Evolutionary conservation across 2,797 vertebrate species (phyloP), one percentile per base, ranked within the genome.

Genomic region (Pangasius krempfi): DNA sequence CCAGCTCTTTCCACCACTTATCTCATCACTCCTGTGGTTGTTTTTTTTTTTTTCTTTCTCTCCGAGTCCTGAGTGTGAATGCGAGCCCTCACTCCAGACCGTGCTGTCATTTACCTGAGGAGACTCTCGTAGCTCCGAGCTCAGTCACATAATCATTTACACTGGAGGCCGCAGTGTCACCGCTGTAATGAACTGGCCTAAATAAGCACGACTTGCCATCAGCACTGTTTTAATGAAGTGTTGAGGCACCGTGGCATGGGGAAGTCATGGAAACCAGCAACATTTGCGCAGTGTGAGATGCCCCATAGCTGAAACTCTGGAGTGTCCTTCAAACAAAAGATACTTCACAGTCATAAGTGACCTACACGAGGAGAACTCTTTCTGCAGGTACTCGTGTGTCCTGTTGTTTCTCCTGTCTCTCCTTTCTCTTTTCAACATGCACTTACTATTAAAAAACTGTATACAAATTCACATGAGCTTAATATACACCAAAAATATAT

Each of bases 1-100:
- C 40, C 47, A 37, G 75, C 64, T 72, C 66, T 89, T 94, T 93
- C 87, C 81, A 91, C 92, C 92, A 93, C 93, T 94, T 92, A 91
- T 83, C 82, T 14, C 73, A 68, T 81, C 66, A 54, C 83, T 72
- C 64, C 64, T 84, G n/a, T 70, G n/a, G 5, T 64, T 9, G 47
- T 9, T 13, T 72, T 47, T n/a, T 27, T 82, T 62, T 30, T 37
- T 13, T 44, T 76, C 44, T 60, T 60, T 86, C 33, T 88, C 84
- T 86, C 89, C 85, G 50, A 87, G 85, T 87, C 90, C 92, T 92
- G 92, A 76, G 73, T 79, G 47, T 64, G 33, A 85, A 70, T 70
- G 83, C n/a, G 22, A 85, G 87, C 83, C 83, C 54, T 58, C 44
- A 70, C 60, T 85, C 52, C 58, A 85, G 47, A 70, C 66, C n/a